phyloP scores from a whole-genome alignment of 2,888 invertebrate species.

The Acleris holmiana region DNA sequence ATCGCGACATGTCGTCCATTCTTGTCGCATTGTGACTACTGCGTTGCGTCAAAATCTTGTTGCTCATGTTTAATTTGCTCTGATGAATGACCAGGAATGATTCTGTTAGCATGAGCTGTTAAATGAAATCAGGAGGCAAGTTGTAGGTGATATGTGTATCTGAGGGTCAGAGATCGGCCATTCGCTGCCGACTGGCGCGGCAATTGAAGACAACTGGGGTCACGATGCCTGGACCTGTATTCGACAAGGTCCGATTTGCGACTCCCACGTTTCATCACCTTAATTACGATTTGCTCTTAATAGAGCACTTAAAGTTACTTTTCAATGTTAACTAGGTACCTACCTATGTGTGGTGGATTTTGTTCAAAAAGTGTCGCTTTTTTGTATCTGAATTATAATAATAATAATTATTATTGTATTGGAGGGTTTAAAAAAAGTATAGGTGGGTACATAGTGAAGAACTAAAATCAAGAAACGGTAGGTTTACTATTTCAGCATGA shows the following conservation, averaged over 20 bases:
- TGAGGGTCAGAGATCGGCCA: constrained; percentile 76
- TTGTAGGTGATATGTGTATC: constrained; percentile 72
- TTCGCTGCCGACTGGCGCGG: constrained; percentile 62
- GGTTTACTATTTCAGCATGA: no score
- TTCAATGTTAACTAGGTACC: not conserved
- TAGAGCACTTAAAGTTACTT: constrained; percentile 23
- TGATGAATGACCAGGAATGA: constrained; percentile 13
- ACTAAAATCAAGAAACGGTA: no score
- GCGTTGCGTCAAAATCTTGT: constrained; percentile 4
- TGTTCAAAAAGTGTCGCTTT: no score
- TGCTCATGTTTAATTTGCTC: not conserved
- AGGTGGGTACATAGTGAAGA: no score
- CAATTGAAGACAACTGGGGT: constrained; percentile 75
- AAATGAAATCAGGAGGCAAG: constrained; percentile 48
- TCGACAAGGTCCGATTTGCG: constrained; percentile 63
- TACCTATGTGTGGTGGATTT: no score
- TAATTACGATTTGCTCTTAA: constrained; percentile 36
- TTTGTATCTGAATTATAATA: no score
- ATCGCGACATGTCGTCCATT: constrained; percentile 9
- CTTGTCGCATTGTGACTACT: constrained; percentile 13
- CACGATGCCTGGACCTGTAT: constrained; percentile 63
- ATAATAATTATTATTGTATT: no score
- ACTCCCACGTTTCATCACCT: constrained; percentile 62
- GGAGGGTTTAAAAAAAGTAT: no score
- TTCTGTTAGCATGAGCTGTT: constrained; percentile 36